Evolutionary conservation across 1,140 invertebrate species (phyloP), one percentile per base, ranked within the genome.

Genomic region (Lepidurus apus): DNA sequence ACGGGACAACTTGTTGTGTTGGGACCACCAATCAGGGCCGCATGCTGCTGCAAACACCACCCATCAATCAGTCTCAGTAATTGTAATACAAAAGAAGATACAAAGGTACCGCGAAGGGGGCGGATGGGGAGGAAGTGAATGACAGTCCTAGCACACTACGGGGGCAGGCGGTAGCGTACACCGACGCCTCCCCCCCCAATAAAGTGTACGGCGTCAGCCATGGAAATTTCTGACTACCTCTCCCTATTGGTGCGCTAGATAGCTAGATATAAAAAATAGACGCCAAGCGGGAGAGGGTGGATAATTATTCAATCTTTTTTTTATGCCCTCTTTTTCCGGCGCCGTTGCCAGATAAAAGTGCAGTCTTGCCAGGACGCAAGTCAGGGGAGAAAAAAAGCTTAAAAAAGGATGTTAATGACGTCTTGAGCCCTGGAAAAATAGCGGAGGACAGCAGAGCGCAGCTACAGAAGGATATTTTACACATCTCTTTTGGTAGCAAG

Each of bases 11-110:
- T 93, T 78, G 93, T 95, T 83, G 81, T 84, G 84, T 94, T 95
- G 73, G 93, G 93, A 81, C 94, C 94, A 81, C 94, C 94, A 81
- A 94, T 92, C 83, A 95, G 89, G 83, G 94, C 94, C 78, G 92
- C 92, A 88, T 96, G 94, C 92, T 97, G 94, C 91, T 95, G 92
- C 89, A 94, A 79, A 26, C 42, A 53, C 34, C 76, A 73, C 78
- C 47, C 76, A 78, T 53, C 34, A 75, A 80, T 73, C 73, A 80
- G 76, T 74, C 75, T 43, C 75, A 43, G 43, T 44, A 75, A 26
- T 44, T 24, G 42, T 43, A 42, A 75, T 43, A 75, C 34, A 75
- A 75, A 42, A 43, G 74, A 43, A 43, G 42, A 75, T 21, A 24
- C 42, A n/a, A 45, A 7, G 45, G 47, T 45, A 76, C 53, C 53